These are phyloP conservation scores for Mesopsocus fuscifrons DNA, from an alignment of 2,888 invertebrate genomes.

Conservation along the genomic window DNA sequence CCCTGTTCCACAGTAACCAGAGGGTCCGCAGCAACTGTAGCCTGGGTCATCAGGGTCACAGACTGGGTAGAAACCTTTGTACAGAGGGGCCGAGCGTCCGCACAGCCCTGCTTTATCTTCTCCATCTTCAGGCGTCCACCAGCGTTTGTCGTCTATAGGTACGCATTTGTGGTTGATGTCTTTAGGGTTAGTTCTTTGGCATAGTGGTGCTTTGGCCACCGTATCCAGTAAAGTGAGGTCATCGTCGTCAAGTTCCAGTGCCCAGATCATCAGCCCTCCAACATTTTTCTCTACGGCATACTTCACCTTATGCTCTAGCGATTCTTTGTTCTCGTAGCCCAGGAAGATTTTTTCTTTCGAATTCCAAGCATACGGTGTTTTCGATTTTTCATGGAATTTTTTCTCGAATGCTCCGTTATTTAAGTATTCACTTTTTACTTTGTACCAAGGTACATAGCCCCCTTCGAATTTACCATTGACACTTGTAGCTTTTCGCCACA, in stretches of 20 bases:
- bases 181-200: slow-evolving; percentile 12
- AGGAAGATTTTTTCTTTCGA: slow-evolving; percentile 12
- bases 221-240: slow-evolving; percentile 13
- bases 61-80: slow-evolving; percentile 16
- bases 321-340: slow-evolving; percentile 14
- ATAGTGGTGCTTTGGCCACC: slow-evolving; percentile 11
- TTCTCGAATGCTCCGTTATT: slow-evolving; percentile 12
- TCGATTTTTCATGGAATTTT: slow-evolving; percentile 12
- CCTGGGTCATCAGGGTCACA: slow-evolving; percentile 16
- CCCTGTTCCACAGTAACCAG: slow-evolving; percentile 15
- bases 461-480: slow-evolving; percentile 13
- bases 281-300: slow-evolving; percentile 15
- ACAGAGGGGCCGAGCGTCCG: slow-evolving; percentile 14
- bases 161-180: slow-evolving; percentile 14
- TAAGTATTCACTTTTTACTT: slow-evolving; percentile 12
- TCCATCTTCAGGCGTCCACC: slow-evolving; percentile 16
- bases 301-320: slow-evolving; percentile 12
- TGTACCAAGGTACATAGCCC: slow-evolving; percentile 14
- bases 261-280: slow-evolving; percentile 15
- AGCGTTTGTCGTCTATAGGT: slow-evolving; percentile 15
- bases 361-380: slow-evolving; percentile 14
- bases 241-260: slow-evolving; percentile 14
- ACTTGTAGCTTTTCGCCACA: slow-evolving; percentile 13
- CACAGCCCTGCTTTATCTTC: slow-evolving; percentile 15
- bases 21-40: slow-evolving; percentile 15